Evolutionary conservation across 2,113 vertebrate genomes (phyloP).

Genomic region (Upupa epops): DNA sequence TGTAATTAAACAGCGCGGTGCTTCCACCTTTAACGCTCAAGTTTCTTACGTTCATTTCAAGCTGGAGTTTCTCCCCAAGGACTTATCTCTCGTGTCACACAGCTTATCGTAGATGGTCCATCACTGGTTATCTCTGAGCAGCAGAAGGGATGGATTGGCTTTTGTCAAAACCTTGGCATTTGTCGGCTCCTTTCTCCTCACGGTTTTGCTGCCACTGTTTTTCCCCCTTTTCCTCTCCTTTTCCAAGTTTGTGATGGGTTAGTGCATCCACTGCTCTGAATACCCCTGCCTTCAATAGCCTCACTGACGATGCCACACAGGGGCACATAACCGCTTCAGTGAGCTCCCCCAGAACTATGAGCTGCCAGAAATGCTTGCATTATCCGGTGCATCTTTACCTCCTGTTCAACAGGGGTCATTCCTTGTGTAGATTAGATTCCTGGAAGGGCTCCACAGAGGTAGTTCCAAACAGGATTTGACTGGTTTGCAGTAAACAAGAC

Average conservation of each 20-base stretch:
- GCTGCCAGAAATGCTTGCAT: constrained; percentile 4
- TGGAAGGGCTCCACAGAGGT: too few relatives aligned
- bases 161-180: not conserved
- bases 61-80: constrained; percentile 4
- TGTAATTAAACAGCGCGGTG: not conserved
- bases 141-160: not conserved
- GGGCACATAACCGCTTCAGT: constrained; percentile 39
- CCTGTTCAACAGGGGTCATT: not conserved
- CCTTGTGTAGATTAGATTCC: constrained; percentile 28
- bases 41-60: not conserved
- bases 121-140: constrained; percentile 13
- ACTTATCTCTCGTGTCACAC: constrained; percentile 10
- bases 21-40: not conserved
- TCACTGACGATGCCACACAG: constrained; percentile 47
- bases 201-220: not conserved
- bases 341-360: not conserved
- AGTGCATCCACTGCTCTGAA: not conserved
- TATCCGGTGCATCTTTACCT: not conserved
- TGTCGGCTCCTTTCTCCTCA: not conserved
- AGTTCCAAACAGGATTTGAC: not conserved
- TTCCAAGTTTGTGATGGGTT: not conserved
- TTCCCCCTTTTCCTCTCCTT: not conserved
- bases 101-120: not conserved
- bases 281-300: constrained; percentile 29
- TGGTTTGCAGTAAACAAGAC: not conserved